Evolutionary conservation across 2,797 vertebrate species (phyloP).

Genomic region (Macropus fuliginosus): DNA sequence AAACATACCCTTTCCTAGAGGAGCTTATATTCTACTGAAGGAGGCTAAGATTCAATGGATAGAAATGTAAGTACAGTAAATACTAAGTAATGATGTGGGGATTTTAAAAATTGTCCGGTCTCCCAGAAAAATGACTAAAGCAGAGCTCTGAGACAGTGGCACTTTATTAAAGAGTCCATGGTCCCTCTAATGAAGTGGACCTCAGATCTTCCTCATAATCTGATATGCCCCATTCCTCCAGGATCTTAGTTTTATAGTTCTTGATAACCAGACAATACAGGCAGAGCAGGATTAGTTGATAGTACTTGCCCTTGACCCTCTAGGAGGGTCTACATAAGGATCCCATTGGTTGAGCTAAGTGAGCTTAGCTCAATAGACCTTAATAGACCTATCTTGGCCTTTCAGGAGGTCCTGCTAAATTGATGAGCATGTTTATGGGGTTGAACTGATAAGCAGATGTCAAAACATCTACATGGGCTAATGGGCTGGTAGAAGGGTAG

Average conservation of each 20-base stretch:
- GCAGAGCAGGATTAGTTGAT: neutral
- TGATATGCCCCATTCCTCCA: neutral
- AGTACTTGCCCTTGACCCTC: neutral
- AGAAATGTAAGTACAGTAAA: neutral
- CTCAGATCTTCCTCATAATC: no score
- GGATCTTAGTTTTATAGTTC: neutral
- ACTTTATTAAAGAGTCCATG: no score
- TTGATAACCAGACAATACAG: neutral
- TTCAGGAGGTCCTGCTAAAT: neutral
- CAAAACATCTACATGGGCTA: neutral
- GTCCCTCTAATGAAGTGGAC: no score
- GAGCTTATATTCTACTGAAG: neutral
- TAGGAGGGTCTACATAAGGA: neutral
- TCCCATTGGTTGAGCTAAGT: neutral
- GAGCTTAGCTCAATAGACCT: neutral
- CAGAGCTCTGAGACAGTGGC: no score
- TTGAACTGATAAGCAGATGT: neutral
- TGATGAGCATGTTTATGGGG: neutral
- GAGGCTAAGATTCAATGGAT: neutral
- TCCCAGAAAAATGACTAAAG: neutral
- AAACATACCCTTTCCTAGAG: neutral
- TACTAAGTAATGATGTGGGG: neutral
- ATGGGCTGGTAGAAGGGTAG: neutral
- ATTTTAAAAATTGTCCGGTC: neutral
- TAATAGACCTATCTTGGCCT: neutral